A percentile compares a stretch with the other conserved stretches of the same genome.
phyloP scores from a whole-genome alignment of 2,113 vertebrate species.

The Ceratotherium simum region DNA sequence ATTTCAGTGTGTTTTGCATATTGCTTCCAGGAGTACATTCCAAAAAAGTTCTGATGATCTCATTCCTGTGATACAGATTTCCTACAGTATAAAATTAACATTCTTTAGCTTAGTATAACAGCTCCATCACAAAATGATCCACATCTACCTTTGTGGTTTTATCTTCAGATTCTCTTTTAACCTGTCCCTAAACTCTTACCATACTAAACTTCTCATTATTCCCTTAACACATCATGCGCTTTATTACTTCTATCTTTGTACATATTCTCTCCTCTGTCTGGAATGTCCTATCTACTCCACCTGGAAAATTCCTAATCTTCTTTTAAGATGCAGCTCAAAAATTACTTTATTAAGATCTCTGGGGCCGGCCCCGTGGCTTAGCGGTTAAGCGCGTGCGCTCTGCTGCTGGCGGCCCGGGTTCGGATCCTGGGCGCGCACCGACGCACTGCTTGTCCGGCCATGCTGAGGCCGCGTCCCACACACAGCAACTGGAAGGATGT shows the following conservation, averaged over 20 bases:
- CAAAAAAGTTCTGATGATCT: not conserved
- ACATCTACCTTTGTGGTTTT: not conserved
- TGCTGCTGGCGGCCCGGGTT: too few relatives aligned
- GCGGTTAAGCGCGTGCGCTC: too few relatives aligned
- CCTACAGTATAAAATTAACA: not conserved
- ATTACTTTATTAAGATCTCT: not conserved
- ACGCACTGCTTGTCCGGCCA: too few relatives aligned
- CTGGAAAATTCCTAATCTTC: not conserved
- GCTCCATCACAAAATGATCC: not conserved
- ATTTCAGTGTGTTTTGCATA: not conserved
- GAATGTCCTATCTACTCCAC: not conserved
- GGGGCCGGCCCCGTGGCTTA: too few relatives aligned
- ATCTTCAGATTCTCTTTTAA: not conserved
- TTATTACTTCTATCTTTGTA: not conserved
- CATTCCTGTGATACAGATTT: not conserved
- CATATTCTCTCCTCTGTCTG: not conserved
- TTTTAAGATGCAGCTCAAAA: not conserved
- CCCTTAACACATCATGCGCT: fast-evolving
- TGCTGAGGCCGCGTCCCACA: too few relatives aligned
- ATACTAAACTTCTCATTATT: not conserved
- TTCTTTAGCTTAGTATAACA: not conserved
- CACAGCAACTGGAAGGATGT: too few relatives aligned
- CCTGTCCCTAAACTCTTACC: not conserved
- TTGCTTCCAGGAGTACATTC: not conserved
- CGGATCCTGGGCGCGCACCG: too few relatives aligned